These are phyloP conservation scores for Lypha dubia DNA, from an alignment of 2,888 invertebrate genomes.

Conservation along the genomic window DNA sequence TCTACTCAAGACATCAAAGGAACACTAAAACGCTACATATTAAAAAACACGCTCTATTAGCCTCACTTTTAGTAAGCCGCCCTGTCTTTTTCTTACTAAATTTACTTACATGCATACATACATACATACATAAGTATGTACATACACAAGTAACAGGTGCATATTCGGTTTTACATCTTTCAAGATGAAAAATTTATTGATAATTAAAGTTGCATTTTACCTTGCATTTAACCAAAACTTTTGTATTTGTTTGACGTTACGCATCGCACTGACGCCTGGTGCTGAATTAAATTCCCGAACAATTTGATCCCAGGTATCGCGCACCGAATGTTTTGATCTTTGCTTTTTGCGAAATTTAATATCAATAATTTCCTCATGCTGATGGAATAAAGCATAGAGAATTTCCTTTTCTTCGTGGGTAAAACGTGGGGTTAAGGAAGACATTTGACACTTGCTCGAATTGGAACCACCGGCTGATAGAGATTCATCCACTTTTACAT, in stretches of 20 bases:
- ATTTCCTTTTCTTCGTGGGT: conserved; percentile 82
- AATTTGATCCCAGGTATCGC: conserved; percentile 83
- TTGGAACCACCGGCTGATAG: conserved; percentile 56
- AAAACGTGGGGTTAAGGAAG: conserved; percentile 80
- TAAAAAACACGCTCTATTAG: conserved; percentile 34
- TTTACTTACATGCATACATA: too few species aligned
- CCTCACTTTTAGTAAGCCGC: conserved; percentile 26
- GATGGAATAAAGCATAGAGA: conserved; percentile 80
- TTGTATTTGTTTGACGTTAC: conserved; percentile 83
- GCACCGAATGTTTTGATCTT: conserved; percentile 81
- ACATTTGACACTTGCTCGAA: conserved; percentile 63
- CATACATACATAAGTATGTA: too few species aligned
- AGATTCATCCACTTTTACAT: conserved; percentile 62
- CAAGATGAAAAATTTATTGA: background rate
- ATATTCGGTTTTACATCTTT: conserved; percentile 12
- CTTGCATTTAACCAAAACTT: conserved; percentile 83
- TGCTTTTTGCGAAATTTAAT: conserved; percentile 82
- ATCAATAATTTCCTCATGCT: conserved; percentile 82
- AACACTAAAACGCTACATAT: too few species aligned
- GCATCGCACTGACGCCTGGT: conserved; percentile 79
- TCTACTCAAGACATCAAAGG: too few species aligned
- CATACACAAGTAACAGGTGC: conserved; percentile 72
- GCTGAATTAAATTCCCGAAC: conserved; percentile 81
- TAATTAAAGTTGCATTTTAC: conserved; percentile 73
- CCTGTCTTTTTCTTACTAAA: conserved; percentile 20